Base-by-base conservation (phyloP, 2,888 invertebrate species). In the Euclidia mi region DNA sequence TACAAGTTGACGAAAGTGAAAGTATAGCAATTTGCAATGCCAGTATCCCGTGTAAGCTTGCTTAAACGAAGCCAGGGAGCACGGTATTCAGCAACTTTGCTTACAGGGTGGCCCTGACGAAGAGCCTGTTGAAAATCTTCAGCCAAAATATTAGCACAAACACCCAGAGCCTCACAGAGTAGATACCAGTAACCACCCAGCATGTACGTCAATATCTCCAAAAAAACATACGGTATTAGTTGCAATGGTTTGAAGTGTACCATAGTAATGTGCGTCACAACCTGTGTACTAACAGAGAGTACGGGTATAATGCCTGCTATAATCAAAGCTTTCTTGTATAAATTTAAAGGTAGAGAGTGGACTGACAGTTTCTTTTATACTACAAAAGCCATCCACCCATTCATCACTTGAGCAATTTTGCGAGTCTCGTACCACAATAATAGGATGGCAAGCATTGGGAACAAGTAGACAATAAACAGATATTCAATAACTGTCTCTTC, bases 401-500 rank as follows among this genome's bases (percentile, higher is more conserved):
- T 96, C 31, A 96, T 89, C 20, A 96, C 95, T 11, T 75, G 79
- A 0, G 95, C 95, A 48, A 96, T 94, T 81, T 96, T 96, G 12
- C 87, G 87, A 0, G 96, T 95, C 79, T 97, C 97, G 70, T 95
- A 95, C 96, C 96, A 96, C 49, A 96, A 84, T 38, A 97, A 92
- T 0, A 96, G 96, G 37, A 96, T 94, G 0, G 95, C 85, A 9
- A 96, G 84, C 74, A 96, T 93, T 0, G 97, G 97, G 56, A 96
- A 91, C 56, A 97, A 90, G 79, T 96, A 96, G 0, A 97, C 96
- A 11, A 96, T 95, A 71, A 97, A 97, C 0, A 97, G 89, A 77
- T 97, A 97, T 50, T 96, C 96, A 71, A n/a, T n/a, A n/a, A 97
- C 97, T 0, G 96, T 96, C 83, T 97, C 96, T 73, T 97, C 97